Evolutionary conservation across 2,888 invertebrate genomes (phyloP).

Genomic region (Rotaria macrura): DNA sequence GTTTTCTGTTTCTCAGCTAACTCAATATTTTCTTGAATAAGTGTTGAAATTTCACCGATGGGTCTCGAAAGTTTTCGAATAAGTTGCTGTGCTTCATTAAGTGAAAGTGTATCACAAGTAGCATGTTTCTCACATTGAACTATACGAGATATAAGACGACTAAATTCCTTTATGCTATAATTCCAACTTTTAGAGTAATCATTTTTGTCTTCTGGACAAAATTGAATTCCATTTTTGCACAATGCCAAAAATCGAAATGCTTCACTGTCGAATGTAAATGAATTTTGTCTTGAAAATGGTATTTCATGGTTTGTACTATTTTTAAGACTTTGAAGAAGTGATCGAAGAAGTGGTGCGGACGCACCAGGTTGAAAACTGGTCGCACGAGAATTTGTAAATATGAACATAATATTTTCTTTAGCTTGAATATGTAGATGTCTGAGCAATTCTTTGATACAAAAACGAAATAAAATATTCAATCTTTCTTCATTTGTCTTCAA

Average conservation of each 20-base stretch:
- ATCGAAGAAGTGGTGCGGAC: too few relatives aligned
- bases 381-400: too few relatives aligned
- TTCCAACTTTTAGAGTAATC: not conserved
- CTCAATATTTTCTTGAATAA: not conserved
- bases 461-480: too few relatives aligned
- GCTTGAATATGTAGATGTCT: too few relatives aligned
- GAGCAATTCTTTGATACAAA: too few relatives aligned
- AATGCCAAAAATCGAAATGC: too few relatives aligned
- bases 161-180: not conserved
- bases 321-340: too few relatives aligned
- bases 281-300: too few relatives aligned
- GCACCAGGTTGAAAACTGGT: too few relatives aligned
- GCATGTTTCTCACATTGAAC: not conserved
- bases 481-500: not conserved
- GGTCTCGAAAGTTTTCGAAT: not conserved
- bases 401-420: too few relatives aligned
- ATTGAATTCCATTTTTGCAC: not conserved
- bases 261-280: too few relatives aligned
- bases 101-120: not conserved
- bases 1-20: not conserved
- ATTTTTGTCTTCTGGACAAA: not conserved
- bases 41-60: not conserved
- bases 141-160: not conserved
- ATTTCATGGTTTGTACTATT: too few relatives aligned
- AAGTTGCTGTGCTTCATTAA: not conserved